These are phyloP conservation scores for Scaptomyza montana DNA, from an alignment of 1,140 invertebrate genomes.

Conservation along the genomic window DNA sequence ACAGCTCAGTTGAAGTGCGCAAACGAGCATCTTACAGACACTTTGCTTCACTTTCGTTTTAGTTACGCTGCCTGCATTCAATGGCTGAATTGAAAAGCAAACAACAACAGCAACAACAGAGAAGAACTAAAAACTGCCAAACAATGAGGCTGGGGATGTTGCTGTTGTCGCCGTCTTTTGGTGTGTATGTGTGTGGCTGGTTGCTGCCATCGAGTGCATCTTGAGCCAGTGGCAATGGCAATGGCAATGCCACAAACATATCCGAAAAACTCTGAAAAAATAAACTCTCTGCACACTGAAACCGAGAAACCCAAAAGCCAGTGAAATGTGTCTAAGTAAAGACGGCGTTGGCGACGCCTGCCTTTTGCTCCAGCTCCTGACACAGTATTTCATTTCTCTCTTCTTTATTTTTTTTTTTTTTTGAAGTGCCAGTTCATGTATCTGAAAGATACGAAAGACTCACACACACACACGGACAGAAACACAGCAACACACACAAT, in stretches of 20 bases:
- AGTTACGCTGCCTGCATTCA: slow-evolving; percentile 61
- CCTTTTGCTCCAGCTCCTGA: slow-evolving; percentile 37
- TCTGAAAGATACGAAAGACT: slow-evolving; percentile 80
- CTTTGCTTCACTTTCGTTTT: slow-evolving; percentile 72
- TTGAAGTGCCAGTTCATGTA: slow-evolving; percentile 80
- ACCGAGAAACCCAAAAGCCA: slow-evolving; percentile 63
- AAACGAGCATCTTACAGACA: slow-evolving; percentile 70
- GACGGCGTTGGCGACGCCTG: slow-evolving; percentile 47
- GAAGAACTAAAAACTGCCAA: slow-evolving; percentile 8
- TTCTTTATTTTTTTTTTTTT: slow-evolving; percentile 40
- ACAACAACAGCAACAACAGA: slow-evolving; percentile 8
- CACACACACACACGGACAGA: slow-evolving; percentile 50
- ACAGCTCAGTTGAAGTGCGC: slow-evolving; percentile 46
- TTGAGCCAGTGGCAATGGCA: slow-evolving; percentile 29
- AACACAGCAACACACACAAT: slow-evolving; percentile 1
- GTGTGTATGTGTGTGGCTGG: neutral
- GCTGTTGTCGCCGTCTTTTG: slow-evolving; percentile 25
- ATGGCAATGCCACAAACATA: slow-evolving; percentile 28
- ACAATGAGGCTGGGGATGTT: slow-evolving; percentile 33
- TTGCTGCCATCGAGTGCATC: slow-evolving; percentile 53
- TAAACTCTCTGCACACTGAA: too few species aligned
- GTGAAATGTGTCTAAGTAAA: slow-evolving; percentile 63
- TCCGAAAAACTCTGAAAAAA: slow-evolving; percentile 4
- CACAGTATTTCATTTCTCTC: slow-evolving; percentile 62
- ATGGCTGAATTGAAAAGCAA: slow-evolving; percentile 40